These are phyloP conservation scores for Festucalex cinctus DNA, from an alignment of 2,113 vertebrate genomes.

Conservation along the genomic window DNA sequence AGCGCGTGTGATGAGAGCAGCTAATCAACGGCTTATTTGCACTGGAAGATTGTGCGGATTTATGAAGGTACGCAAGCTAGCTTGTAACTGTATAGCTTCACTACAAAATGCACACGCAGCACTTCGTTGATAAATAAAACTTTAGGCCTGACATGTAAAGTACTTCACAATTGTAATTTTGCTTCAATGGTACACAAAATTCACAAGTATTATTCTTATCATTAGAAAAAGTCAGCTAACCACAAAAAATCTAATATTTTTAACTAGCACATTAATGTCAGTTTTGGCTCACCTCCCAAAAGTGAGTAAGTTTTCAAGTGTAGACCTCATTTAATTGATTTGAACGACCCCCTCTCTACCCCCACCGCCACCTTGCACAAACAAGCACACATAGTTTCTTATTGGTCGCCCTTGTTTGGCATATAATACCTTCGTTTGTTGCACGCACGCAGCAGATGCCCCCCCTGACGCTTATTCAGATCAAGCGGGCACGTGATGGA, in stretches of 20 bases:
- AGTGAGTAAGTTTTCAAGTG: conserved; percentile 19
- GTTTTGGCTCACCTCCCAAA: no score
- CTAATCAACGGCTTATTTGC: conserved; percentile 20
- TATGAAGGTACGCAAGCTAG: conserved; percentile 7
- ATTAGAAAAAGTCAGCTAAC: no score
- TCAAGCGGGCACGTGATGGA: conserved; percentile 63
- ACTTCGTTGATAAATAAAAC: background rate
- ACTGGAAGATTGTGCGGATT: conserved; percentile 25
- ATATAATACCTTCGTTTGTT: conserved; percentile 59
- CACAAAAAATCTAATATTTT: background rate
- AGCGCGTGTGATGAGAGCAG: background rate
- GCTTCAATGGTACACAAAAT: no score
- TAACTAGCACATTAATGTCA: background rate
- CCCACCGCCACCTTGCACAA: conserved; percentile 13
- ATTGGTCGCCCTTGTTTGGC: conserved; percentile 56
- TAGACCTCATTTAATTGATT: conserved; percentile 57
- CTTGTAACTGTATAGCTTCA: no score
- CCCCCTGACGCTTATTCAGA: conserved; percentile 60
- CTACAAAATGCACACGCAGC: no score
- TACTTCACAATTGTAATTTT: no score
- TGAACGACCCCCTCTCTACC: conserved; percentile 24
- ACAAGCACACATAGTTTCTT: conserved; percentile 26
- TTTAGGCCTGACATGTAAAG: no score
- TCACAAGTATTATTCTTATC: no score
- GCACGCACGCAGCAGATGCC: conserved; percentile 60